Evolutionary conservation across 2,113 vertebrate species (phyloP), one percentile per base, ranked within the genome.

Genomic region (Zonotrichia leucophrys): DNA sequence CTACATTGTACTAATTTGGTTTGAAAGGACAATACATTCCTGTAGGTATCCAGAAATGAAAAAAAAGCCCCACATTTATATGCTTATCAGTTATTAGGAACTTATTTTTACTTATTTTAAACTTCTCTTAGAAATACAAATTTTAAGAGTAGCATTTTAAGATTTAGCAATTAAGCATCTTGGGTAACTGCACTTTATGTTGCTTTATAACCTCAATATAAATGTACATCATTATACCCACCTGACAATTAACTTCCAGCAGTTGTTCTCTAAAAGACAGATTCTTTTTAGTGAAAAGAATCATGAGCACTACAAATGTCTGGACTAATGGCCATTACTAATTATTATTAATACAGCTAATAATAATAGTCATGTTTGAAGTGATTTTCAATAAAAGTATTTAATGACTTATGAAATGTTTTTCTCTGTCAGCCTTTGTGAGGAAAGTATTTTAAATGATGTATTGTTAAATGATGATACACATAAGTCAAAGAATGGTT

Each of bases 371-470:
- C 42, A 49, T 77, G 64, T 95, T 66, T 88, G 33, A 44, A 86
- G 56, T 86, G 75, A 90, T 92, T 86, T 93, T 96, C 85, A 93
- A 39, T 83, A 16, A 46, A 95, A 74, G 13, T 44, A 58, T 85
- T 75, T 89, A 94, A 90, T 77, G 78, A 90, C 85, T 93, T 87
- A 91, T 90, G 44, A 91, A 93, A 83, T 63, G 58, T 86, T 93
- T 95, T 4, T 86, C 79, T 90, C 76, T 6, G 0, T 37, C 15
- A 89, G 44, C 15, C 56, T 90, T 81, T 89, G 39, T 50, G 27
- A 91, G 19, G 19, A 35, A 83, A 77, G n/a, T 78, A n/a, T 68
- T 83, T 89, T 78, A 93, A 83, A 70, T 88, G 69, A 77, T 86
- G 31, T 42, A 87, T 90, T 35, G 24, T 50, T 90, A 92, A 94